Evolutionary conservation across 2,797 vertebrate genomes (phyloP), one percentile per base, ranked within the genome.

Genomic region (Todus mexicanus): DNA sequence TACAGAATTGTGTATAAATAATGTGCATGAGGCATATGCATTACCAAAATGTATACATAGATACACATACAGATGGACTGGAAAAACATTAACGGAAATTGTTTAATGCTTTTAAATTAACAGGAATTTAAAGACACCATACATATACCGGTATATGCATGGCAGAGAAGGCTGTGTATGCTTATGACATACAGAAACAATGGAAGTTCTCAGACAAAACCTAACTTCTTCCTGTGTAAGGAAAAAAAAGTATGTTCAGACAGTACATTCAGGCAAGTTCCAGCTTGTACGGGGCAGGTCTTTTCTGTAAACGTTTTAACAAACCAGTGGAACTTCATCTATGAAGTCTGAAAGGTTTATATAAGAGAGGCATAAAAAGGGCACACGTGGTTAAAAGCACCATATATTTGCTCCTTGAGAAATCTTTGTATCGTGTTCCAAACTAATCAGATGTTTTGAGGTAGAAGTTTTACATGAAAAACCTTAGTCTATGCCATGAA

Each of bases 141-240:
- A 89, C 93, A 97, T 92, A 95, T 92, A 86, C 31, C 42, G 65
- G 76, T 83, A 95, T 97, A 97, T 95, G 95, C 96, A 97, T 97
- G 97, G 97, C 96, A 96, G 86, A 97, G 93, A 94, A 97, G 96
- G 96, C 92, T 96, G 84, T 87, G 51, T 97, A 95, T 96, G 96
- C 94, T 97, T 83, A 94, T 96, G 97, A 98, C 94, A 91, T 97
- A 97, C 87, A 97, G 93, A 96, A 97, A 98, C 97, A 97, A 97
- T 97, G 97, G 77, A 96, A 96, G 92, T 96, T 94, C 93, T 96
- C 42, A 93, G 95, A 97, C 95, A 93, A 96, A 97, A 88, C 85
- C 92, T 95, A 91, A 94, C 78, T 96, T 93, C 88, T 80, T 88
- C 91, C 65, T 57, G 27, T 47, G 61, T 61, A 92, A 93, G 90